phyloP scores from a whole-genome alignment of 2,888 invertebrate species.

The Endomychus coccineus region DNA sequence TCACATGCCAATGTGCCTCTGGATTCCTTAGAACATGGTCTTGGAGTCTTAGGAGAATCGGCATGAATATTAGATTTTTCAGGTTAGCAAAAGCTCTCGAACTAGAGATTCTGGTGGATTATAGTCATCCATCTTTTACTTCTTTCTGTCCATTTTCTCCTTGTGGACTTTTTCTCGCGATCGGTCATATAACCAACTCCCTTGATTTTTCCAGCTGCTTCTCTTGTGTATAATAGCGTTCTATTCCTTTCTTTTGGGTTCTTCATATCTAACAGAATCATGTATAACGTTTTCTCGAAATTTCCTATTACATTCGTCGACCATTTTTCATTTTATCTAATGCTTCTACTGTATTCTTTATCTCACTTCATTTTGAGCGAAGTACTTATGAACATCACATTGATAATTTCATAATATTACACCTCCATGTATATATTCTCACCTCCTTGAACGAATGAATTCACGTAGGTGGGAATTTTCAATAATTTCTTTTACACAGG shows the following conservation, averaged over 20 bases:
- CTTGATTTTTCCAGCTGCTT: neutral
- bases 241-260: neutral
- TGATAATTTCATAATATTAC: neutral
- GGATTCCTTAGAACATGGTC: no score
- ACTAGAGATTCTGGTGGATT: no score
- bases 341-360: neutral
- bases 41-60: no score
- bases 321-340: neutral
- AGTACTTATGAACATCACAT: neutral
- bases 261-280: neutral
- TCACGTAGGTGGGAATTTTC: neutral
- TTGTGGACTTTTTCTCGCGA: neutral
- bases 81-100: no score
- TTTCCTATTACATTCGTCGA: neutral
- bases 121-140: constrained; percentile 1
- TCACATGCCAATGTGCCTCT: no score
- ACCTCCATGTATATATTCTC: neutral
- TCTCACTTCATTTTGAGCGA: neutral
- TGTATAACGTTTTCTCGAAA: neutral
- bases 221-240: neutral
- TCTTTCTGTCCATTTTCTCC: neutral
- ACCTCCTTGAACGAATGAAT: neutral
- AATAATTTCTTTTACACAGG: neutral
- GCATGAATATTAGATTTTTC: no score
- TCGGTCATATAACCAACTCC: neutral